Evolutionary conservation across 2,113 vertebrate genomes (phyloP).

Genomic region (Natator depressus): DNA sequence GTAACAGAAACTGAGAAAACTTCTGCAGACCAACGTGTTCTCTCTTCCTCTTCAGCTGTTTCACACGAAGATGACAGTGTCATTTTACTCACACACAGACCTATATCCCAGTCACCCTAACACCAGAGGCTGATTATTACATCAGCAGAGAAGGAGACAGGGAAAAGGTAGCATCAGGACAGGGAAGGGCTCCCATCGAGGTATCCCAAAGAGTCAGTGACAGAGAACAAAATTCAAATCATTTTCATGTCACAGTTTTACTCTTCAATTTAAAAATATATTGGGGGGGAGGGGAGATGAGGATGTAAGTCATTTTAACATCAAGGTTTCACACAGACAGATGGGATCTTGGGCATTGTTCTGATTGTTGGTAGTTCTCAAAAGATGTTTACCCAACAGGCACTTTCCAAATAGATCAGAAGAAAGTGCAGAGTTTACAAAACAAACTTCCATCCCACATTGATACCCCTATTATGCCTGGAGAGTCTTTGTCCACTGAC

Average conservation of each 20-base stretch:
- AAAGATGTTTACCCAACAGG: background rate
- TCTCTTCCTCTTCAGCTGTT: slow-evolving; percentile 60
- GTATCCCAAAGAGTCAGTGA: background rate
- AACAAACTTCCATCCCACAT: background rate
- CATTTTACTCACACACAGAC: background rate
- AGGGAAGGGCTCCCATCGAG: rapidly evolving
- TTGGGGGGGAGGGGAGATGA: background rate
- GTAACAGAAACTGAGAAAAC: slow-evolving; percentile 55
- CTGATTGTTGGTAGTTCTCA: background rate
- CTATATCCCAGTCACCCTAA: background rate
- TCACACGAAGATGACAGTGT: rapidly evolving
- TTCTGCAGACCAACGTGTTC: slow-evolving; percentile 36
- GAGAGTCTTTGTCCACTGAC: background rate
- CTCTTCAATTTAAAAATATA: background rate
- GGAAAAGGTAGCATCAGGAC: background rate
- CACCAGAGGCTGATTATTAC: background rate
- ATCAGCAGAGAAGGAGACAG: rapidly evolving
- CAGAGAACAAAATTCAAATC: background rate
- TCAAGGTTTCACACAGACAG: too few species aligned
- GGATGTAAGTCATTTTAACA: rapidly evolving
- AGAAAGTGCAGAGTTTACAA: rapidly evolving
- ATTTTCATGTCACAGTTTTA: background rate
- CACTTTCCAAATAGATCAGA: background rate
- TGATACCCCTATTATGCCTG: background rate
- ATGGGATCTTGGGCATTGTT: background rate